Evolutionary conservation across 2,888 invertebrate species (phyloP), one percentile per base, ranked within the genome.

Genomic region (Colletes collaris): DNA sequence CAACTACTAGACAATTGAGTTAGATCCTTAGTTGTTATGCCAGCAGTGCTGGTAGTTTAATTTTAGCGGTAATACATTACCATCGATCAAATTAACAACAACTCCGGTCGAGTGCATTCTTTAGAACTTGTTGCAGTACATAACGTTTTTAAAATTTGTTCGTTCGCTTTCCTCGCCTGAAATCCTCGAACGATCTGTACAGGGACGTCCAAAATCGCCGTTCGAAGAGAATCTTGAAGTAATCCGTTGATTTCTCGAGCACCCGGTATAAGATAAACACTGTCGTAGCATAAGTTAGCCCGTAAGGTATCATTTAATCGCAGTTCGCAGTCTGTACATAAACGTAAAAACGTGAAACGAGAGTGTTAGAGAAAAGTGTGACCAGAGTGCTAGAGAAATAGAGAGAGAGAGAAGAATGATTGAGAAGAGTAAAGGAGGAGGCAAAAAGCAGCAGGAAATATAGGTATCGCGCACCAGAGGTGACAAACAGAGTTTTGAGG

Each of bases 301-400:
- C 13, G 62, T 83, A 85, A 83, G 81, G 81, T 83, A 82, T 87
- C 79, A 82, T 82, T 82, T 85, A 83, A 80, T 71, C 77, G 82
- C 85, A 85, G 80, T 87, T 87, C 85, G 80, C 83, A 86, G 76
- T 86, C 84, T 83, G 85, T 87, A 87, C 76, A 87, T 83, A 87
- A 73, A 73, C 75, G 72, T 66, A 76, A 66, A 67, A 78, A 64
- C 52, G 58, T 55, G 67, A 49, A 35, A n/a, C 37, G 71, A 40
- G 58, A 69, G 46, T 65, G 72, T n/a, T 13, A 60, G 65, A 53
- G 67, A 62, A 64, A 52, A 73, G 37, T n/a, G 55, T 16, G 72
- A 72, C n/a, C 44, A 37, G 53, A 66, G 46, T 13, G 53, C 46
- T 35, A 59, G 69, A 35, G 11, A 49, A 27, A 27, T 16, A n/a